Evolutionary conservation across 1,140 invertebrate genomes (phyloP).

Genomic region (Conus ventricosus): DNA sequence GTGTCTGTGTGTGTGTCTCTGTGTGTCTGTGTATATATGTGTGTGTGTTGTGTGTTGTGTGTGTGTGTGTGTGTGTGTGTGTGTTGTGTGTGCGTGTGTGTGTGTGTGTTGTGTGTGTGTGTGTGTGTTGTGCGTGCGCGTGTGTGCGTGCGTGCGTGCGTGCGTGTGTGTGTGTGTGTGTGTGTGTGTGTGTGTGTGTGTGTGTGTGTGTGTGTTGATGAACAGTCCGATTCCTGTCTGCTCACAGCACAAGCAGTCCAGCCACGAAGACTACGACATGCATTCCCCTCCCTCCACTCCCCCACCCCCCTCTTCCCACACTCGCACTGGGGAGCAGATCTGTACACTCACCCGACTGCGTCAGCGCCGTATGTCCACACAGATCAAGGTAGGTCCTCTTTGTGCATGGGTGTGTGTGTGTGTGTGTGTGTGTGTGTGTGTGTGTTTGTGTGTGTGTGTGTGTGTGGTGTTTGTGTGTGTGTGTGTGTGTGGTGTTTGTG

Average conservation of each 20-base stretch:
- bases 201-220: no score
- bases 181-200: no score
- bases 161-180: no score
- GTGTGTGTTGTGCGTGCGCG: no score
- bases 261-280: background rate
- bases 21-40: no score
- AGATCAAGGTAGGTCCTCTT: slow-evolving; percentile 54
- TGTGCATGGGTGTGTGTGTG: background rate
- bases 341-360: slow-evolving; percentile 52
- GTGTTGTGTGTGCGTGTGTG: no score
- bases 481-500: background rate
- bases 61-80: no score
- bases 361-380: slow-evolving; percentile 60
- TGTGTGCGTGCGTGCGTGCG: background rate
- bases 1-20: no score
- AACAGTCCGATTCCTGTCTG: no score
- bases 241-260: background rate
- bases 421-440: slow-evolving; percentile 10
- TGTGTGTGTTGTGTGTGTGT: no score
- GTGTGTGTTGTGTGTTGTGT: no score
- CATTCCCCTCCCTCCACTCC: slow-evolving; percentile 17
- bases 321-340: slow-evolving; percentile 49
- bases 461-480: background rate
- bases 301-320: slow-evolving; percentile 19
- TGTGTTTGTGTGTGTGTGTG: slow-evolving; percentile 2